Base-by-base conservation (phyloP, 2,113 vertebrate genomes). In the Chrysochloris asiatica region DNA sequence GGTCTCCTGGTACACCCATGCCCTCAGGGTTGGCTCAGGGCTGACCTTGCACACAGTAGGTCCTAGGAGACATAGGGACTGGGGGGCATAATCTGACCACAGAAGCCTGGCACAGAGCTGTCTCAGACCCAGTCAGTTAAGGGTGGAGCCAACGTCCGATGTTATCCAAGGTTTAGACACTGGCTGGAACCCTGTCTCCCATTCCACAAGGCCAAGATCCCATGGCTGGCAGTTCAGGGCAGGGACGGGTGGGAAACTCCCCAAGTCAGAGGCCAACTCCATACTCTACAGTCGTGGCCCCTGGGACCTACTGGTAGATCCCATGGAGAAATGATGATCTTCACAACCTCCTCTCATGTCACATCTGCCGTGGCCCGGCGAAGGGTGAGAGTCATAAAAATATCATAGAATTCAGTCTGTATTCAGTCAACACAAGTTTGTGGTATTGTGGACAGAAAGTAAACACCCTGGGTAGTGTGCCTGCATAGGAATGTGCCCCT, bases 181-280 rank as follows among this genome's bases (percentile, higher is more conserved):
- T 10, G 26, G 77, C 77, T 12, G 33, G 43, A 38, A 8, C 67
- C 13, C 3, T 16, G 30, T n/a, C 77, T 59, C 48, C 43, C 38
- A 12, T 59, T 61, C 1, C n/a, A n/a, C n/a, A 0, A 65, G 72
- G 26, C 28, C 22, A 6, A 26, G 36, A 33, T 76, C 85, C 22
- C 61, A 38, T 36, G 88, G n/a, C 38, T 79, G 36, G 69, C 7
- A 92, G 92, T 88, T n/a, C n/a, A n/a, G n/a, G n/a, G n/a, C n/a
- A n/a, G n/a, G n/a, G n/a, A n/a, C n/a, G 26, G 69, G 83, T 8
- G 83, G 75, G 50, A 50, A 45, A 2, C 50, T 91, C 52, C 69
- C 63, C 33, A 24, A 56, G 73, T 83, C 56, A 19, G 21, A 19
- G 56, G 77, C n/a, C n/a, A n/a, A n/a, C n/a, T n/a, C n/a, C n/a